Percentiles rank a stretch among this genome's conserved stretches.
phyloP scores from a whole-genome alignment of 35 echinoderm and acorn worm genomes.

The Lytechinus pictus region DNA sequence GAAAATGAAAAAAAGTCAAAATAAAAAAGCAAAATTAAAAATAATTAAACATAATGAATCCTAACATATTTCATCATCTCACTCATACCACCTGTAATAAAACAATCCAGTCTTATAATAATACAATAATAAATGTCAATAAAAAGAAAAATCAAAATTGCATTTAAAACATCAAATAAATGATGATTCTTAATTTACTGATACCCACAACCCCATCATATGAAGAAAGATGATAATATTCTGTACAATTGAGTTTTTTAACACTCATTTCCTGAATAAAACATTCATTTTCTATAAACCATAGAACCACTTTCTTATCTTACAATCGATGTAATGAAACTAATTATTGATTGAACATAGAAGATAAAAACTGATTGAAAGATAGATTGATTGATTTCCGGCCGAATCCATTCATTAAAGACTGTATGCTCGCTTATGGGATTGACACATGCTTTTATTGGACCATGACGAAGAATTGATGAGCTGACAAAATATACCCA shows the following conservation, averaged over 20 bases:
- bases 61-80: background rate
- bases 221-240: background rate
- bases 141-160: too few relatives aligned
- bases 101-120: background rate
- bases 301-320: background rate
- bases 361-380: too few relatives aligned
- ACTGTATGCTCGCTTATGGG: too few relatives aligned
- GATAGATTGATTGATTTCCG: too few relatives aligned
- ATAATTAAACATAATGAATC: background rate
- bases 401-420: too few relatives aligned
- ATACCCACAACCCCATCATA: too few relatives aligned
- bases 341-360: background rate
- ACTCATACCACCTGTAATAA: background rate
- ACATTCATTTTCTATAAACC: background rate
- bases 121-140: too few relatives aligned
- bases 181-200: background rate
- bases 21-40: background rate
- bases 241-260: background rate
- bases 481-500: too few relatives aligned
- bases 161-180: background rate
- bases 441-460: too few relatives aligned
- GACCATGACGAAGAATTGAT: too few relatives aligned
- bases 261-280: background rate
- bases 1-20: background rate
- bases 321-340: background rate